Conservation (phyloP, 1,140 invertebrate genomes). For the Nylanderia fulva region DNA sequence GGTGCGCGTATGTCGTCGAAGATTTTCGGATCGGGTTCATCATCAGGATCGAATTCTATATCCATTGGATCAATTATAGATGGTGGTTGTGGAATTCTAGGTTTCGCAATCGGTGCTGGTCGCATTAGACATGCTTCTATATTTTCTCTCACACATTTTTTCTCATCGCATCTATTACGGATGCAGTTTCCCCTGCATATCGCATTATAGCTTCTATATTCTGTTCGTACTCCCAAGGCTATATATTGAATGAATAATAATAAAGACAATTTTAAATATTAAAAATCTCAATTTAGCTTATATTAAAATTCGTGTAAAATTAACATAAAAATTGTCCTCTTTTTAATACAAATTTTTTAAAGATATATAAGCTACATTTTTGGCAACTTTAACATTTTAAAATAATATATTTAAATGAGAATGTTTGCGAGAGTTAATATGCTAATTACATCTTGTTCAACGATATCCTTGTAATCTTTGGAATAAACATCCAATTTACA, state of each 20-base stretch:
- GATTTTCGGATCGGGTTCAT: slow-evolving; percentile 69
- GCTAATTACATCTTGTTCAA: slow-evolving; percentile 70
- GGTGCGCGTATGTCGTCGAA: slow-evolving; percentile 69
- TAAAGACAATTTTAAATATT: background rate
- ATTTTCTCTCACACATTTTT: slow-evolving; percentile 71
- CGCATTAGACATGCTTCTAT: slow-evolving; percentile 74
- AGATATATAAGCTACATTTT: background rate
- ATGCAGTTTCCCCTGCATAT: slow-evolving; percentile 74
- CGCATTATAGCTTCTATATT: slow-evolving; percentile 70
- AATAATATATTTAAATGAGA: background rate
- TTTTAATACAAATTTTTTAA: background rate
- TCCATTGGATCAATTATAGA: slow-evolving; percentile 65
- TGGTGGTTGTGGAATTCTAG: slow-evolving; percentile 60
- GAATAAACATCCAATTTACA: slow-evolving; percentile 59
- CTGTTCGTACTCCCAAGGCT: slow-evolving; percentile 71
- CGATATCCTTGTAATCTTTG: slow-evolving; percentile 59
- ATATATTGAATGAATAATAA: background rate
- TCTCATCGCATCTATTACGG: slow-evolving; percentile 72
- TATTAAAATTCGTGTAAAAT: background rate
- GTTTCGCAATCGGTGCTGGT: slow-evolving; percentile 63
- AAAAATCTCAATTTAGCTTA: background rate
- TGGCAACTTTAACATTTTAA: background rate
- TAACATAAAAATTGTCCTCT: too few species aligned
- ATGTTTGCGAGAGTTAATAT: background rate
- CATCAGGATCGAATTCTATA: slow-evolving; percentile 79